Conservation (phyloP, 2,113 vertebrate species). For the Sphaerodactylus townsendi region DNA sequence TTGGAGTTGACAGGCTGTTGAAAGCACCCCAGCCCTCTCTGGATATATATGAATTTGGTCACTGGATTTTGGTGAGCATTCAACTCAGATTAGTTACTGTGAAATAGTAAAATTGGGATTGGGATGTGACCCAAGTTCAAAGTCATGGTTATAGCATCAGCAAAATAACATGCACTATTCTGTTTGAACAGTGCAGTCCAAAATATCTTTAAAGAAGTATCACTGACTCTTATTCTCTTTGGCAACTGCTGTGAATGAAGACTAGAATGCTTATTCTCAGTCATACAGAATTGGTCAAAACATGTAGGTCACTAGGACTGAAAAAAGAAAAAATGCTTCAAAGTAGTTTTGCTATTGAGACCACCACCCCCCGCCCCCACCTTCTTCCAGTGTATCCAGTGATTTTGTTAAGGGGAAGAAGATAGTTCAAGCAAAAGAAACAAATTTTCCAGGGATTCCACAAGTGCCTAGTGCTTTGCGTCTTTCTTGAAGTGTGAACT, state of each 20-base stretch:
- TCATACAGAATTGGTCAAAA: background rate
- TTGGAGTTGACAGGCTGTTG: background rate
- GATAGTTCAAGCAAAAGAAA: slow-evolving; percentile 37
- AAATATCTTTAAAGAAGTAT: background rate
- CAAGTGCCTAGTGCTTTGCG: slow-evolving; percentile 29
- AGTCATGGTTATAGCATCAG: background rate
- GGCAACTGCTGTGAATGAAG: slow-evolving; percentile 14
- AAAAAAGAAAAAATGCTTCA: background rate
- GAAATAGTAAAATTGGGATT: background rate
- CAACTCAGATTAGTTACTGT: background rate
- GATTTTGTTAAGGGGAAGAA: slow-evolving; percentile 8
- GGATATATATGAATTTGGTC: background rate
- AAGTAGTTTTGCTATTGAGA: background rate
- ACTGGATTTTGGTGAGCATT: background rate
- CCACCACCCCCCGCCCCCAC: background rate
- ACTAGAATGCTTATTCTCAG: slow-evolving; percentile 22
- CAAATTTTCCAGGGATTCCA: slow-evolving; percentile 46
- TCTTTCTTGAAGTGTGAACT: slow-evolving; percentile 44
- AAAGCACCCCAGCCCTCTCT: background rate
- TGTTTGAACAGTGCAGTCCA: background rate
- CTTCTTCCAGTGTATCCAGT: slow-evolving; percentile 17
- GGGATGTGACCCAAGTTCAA: background rate
- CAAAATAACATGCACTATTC: background rate
- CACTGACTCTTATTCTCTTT: slow-evolving; percentile 9
- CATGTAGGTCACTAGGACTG: background rate